Conservation (phyloP, 2,797 vertebrate genomes). For the Melanotaenia nigrans region DNA sequence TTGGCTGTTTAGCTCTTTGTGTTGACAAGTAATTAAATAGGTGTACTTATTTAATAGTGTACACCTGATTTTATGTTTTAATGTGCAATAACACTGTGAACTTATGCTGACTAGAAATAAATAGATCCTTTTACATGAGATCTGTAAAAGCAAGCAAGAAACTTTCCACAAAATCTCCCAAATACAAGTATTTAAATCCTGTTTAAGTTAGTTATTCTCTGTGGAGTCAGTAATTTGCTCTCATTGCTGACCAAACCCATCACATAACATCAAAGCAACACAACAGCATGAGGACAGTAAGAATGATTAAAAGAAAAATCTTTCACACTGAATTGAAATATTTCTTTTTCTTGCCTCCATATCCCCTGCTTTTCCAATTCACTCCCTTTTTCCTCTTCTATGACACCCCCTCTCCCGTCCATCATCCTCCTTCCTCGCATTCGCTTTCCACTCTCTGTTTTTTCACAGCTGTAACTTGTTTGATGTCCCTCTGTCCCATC, state of each 20-base stretch:
- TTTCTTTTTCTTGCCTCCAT: neutral
- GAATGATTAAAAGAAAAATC: slow-evolving; percentile 14
- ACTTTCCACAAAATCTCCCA: too few relatives aligned
- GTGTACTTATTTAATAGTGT: too few relatives aligned
- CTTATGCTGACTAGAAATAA: slow-evolving; percentile 37
- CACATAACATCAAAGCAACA: neutral
- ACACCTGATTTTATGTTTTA: slow-evolving; percentile 41
- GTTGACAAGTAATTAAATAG: too few relatives aligned
- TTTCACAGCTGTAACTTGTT: slow-evolving; percentile 66
- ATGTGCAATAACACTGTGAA: slow-evolving; percentile 43
- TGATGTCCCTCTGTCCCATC: slow-evolving; percentile 63
- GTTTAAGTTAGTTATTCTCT: slow-evolving; percentile 22
- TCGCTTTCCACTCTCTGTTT: slow-evolving; percentile 23
- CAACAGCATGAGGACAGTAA: slow-evolving; percentile 13
- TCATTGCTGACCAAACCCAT: slow-evolving; percentile 3
- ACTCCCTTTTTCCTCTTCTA: neutral
- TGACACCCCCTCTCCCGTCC: slow-evolving; percentile 1
- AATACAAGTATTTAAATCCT: slow-evolving; percentile 29
- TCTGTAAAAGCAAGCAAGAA: slow-evolving; percentile 3
- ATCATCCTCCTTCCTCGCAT: slow-evolving; percentile 25
- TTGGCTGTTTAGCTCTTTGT: too few relatives aligned
- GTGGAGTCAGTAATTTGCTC: slow-evolving; percentile 10
- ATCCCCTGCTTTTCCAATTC: neutral
- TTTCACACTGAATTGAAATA: slow-evolving; percentile 7
- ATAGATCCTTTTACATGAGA: slow-evolving; percentile 10